phyloP scores from a whole-genome alignment of 2,113 vertebrate species.

The Malurus cyaneus region DNA sequence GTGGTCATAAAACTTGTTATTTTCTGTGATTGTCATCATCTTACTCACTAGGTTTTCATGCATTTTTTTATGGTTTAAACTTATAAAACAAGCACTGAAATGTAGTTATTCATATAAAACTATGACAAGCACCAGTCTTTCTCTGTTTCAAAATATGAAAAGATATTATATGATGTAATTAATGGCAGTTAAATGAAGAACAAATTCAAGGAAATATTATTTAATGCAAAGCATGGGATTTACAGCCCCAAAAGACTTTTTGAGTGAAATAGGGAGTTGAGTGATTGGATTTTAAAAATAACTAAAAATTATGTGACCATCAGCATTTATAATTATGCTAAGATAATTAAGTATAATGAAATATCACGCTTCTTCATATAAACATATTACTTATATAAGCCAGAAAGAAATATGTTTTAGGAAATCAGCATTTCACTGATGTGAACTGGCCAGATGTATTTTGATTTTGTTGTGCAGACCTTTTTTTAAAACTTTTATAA shows the following conservation, averaged over 20 bases:
- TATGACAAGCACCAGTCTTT: neutral
- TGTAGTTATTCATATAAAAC: neutral
- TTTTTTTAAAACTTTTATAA: neutral
- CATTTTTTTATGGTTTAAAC: neutral
- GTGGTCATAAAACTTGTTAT: neutral
- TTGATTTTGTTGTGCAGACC: neutral
- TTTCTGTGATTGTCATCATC: neutral
- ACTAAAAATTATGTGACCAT: conserved; percentile 46
- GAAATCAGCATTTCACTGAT: neutral
- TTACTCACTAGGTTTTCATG: neutral
- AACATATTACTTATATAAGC: conserved; percentile 1
- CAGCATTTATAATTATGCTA: conserved; percentile 48
- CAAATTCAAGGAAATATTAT: conserved; percentile 38
- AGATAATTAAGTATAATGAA: conserved; percentile 42
- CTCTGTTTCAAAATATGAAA: neutral
- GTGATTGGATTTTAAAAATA: conserved; percentile 37
- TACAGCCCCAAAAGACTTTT: conserved; percentile 27
- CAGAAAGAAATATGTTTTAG: conserved; percentile 7
- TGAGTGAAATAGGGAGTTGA: conserved; percentile 15
- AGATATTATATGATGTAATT: conserved; percentile 19
- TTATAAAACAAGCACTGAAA: neutral
- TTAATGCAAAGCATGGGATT: conserved; percentile 18
- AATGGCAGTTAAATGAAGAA: conserved; percentile 34
- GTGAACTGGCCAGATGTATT: neutral
- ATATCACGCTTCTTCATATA: conserved; percentile 10